phyloP scores from a whole-genome alignment of 2,888 invertebrate genomes.

The Amiota communis region DNA sequence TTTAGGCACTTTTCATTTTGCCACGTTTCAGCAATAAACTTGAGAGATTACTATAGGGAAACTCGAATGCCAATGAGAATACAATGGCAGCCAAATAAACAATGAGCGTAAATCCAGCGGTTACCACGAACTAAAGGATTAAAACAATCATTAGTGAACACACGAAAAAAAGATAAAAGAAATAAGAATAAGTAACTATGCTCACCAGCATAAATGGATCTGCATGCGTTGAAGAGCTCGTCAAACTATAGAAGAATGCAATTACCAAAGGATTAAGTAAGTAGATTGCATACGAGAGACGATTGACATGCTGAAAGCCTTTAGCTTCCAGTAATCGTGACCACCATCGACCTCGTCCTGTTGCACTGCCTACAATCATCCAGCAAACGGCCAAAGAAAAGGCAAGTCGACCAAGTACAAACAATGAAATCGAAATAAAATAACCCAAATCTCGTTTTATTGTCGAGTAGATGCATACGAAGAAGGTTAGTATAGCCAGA shows the following conservation, averaged over 20 bases:
- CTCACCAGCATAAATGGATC: constrained; percentile 72
- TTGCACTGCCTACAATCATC: constrained; percentile 76
- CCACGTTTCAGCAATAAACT: constrained; percentile 52
- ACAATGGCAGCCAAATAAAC: constrained; percentile 68
- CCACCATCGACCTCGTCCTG: constrained; percentile 74
- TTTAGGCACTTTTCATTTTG: constrained; percentile 54
- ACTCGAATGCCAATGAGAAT: constrained; percentile 69
- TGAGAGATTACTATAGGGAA: constrained; percentile 71
- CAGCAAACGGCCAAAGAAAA: constrained; percentile 77
- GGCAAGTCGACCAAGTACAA: constrained; percentile 74
- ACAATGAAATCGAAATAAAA: constrained; percentile 74
- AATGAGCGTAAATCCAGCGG: constrained; percentile 68
- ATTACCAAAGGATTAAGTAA: constrained; percentile 77
- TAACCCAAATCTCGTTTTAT: constrained; percentile 73
- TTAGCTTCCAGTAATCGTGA: constrained; percentile 70
- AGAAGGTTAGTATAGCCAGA: constrained; percentile 64
- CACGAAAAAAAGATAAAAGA: neutral
- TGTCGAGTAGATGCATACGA: constrained; percentile 70
- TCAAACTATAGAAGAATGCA: constrained; percentile 72
- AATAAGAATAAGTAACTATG: neutral
- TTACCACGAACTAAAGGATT: constrained; percentile 61
- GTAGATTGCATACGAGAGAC: constrained; percentile 77
- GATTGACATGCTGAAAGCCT: constrained; percentile 74
- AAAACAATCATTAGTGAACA: neutral
- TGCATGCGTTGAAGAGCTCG: constrained; percentile 69